A percentile compares a stretch with the other conserved stretches of the same genome.
Conservation (phyloP, 2,113 vertebrate species). For the human (Homo sapiens) region DNA sequence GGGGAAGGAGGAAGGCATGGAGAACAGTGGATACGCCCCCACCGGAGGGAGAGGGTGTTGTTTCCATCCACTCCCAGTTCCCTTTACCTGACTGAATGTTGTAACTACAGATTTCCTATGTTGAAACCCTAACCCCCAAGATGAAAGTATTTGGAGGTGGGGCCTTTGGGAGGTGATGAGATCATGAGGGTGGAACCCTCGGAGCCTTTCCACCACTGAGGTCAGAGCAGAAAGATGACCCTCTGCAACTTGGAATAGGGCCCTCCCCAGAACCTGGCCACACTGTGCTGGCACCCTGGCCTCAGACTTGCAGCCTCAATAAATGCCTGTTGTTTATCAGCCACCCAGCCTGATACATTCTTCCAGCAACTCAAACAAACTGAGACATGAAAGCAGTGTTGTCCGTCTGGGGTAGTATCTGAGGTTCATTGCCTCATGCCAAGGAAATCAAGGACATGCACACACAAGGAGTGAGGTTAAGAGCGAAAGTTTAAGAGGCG, state of each 20-base stretch:
- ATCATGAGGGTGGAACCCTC: neutral
- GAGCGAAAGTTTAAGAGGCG: too few species aligned
- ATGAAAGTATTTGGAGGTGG: neutral
- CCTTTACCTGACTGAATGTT: too few species aligned
- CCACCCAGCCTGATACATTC: too few species aligned
- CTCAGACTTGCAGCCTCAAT: neutral
- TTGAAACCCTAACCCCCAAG: neutral
- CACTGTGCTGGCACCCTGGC: rapidly evolving
- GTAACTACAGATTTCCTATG: neutral
- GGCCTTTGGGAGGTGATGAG: neutral
- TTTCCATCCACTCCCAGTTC: neutral
- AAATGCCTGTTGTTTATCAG: too few species aligned
- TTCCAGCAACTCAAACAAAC: neutral
- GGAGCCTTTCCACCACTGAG: neutral
- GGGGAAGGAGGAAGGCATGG: neutral
- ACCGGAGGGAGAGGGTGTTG: neutral
- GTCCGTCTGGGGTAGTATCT: too few species aligned
- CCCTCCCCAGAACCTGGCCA: neutral
- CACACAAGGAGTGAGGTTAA: too few species aligned
- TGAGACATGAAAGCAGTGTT: too few species aligned
- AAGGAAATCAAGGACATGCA: too few species aligned
- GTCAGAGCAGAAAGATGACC: neutral
- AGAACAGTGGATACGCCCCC: too few species aligned
- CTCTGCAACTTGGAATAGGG: neutral
- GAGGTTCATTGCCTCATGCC: too few species aligned